Base-by-base conservation (phyloP, 2,888 invertebrate species). In the Hololepta plana region DNA sequence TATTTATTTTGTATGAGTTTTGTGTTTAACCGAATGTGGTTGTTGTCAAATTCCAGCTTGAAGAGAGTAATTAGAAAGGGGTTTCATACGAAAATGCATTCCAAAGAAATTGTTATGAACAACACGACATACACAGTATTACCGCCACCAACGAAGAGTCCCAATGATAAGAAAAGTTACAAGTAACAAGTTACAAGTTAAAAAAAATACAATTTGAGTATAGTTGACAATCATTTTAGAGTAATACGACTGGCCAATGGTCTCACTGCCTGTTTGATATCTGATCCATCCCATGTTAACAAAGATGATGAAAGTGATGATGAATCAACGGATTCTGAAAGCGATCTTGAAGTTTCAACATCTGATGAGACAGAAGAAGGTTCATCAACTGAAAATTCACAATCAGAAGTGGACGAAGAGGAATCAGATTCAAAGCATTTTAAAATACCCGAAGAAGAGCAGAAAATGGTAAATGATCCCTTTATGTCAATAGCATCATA, bases 81-180 rank as follows among this genome's bases (percentile, higher is more conserved):
- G n/a, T n/a, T n/a, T n/a, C n/a, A n/a, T n/a, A n/a, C n/a, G n/a
- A n/a, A n/a, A n/a, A n/a, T n/a, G n/a, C n/a, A n/a, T n/a, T n/a
- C n/a, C n/a, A n/a, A n/a, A n/a, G n/a, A n/a, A n/a, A n/a, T n/a
- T n/a, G n/a, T n/a, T n/a, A n/a, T n/a, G n/a, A n/a, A n/a, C n/a
- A n/a, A n/a, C n/a, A n/a, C n/a, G n/a, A n/a, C n/a, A n/a, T n/a
- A n/a, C n/a, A n/a, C n/a, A n/a, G n/a, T 46, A 11, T 35, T 55
- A 21, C 37, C 41, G 13, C 53, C 58, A 35, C 81, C 82, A 6
- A 60, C 66, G 16, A 77, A 80, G 54, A 79, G 81, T 25, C 63
- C 62, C 28, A 71, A 69, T 37, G 84, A 84, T 52, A 73, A 73
- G 46, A 84, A 82, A 46, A 56, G 70, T 29, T 82, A 82, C 47